Conservation (phyloP, 2,797 vertebrate genomes). For the Pithecia hirsuta region DNA sequence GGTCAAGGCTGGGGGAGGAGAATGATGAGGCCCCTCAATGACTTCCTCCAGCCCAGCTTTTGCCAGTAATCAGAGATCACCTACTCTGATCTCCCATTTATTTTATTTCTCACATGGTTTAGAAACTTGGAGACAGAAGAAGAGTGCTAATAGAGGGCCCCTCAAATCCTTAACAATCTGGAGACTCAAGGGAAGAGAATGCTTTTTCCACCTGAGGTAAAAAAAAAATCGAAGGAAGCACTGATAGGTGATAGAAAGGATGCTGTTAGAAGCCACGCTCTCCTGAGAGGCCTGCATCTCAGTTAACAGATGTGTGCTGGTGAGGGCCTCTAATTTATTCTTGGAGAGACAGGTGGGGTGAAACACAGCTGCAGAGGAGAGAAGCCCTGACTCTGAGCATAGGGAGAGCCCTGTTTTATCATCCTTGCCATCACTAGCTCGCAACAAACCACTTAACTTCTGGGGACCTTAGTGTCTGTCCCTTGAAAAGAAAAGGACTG, state of each 20-base stretch:
- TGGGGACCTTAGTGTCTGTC: neutral
- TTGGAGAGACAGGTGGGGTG: neutral
- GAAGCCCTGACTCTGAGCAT: neutral
- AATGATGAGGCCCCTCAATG: neutral
- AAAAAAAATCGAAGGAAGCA: neutral
- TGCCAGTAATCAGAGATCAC: neutral
- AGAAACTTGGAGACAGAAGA: neutral
- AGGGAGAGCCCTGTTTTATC: neutral
- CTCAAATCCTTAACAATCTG: neutral
- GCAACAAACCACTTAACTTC: neutral
- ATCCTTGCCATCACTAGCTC: neutral
- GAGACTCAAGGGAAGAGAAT: neutral
- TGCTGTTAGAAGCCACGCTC: neutral
- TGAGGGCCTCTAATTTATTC: neutral
- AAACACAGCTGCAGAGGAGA: neutral
- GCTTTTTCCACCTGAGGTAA: neutral
- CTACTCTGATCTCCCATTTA: neutral
- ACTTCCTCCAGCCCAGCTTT: neutral
- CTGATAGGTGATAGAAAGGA: neutral
- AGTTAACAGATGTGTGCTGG: no score
- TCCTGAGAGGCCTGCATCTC: neutral
- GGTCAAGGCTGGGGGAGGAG: neutral
- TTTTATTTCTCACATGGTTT: neutral
- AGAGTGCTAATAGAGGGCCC: neutral
- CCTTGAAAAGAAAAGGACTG: neutral